These are phyloP conservation scores for Agrypnus murinus DNA, from an alignment of 2,888 invertebrate genomes.

Conservation along the genomic window DNA sequence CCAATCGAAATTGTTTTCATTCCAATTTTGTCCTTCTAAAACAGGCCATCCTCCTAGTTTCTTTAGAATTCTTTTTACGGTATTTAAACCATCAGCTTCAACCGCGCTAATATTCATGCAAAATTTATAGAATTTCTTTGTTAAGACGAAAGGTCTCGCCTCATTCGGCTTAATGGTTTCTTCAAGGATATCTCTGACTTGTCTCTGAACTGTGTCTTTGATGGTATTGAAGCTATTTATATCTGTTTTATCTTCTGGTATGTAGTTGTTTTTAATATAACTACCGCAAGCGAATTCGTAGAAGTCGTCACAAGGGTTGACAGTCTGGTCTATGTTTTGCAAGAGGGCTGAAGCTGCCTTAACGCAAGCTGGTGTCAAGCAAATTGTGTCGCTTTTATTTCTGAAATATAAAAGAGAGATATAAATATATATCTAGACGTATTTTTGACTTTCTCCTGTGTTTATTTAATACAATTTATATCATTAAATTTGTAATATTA, in stretches of 20 bases:
- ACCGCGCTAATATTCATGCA: conserved; percentile 92
- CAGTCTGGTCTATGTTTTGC: conserved; percentile 79
- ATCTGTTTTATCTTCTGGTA: conserved; percentile 87
- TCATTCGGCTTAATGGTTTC: conserved; percentile 77
- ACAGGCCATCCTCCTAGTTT: conserved; percentile 95
- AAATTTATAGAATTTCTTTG: conserved; percentile 87
- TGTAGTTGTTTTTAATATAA: conserved; percentile 81
- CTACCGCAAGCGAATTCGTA: conserved; percentile 87
- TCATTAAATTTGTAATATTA: too few species aligned
- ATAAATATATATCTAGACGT: too few species aligned
- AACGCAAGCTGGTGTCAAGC: conserved; percentile 81
- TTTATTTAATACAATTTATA: too few species aligned
- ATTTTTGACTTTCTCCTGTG: too few species aligned
- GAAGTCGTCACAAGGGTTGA: conserved; percentile 88
- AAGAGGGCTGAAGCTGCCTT: conserved; percentile 85
- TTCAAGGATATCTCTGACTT: conserved; percentile 81
- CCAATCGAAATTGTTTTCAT: conserved; percentile 84
- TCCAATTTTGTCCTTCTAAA: conserved; percentile 84
- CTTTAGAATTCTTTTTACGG: conserved; percentile 81
- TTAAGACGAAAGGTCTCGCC: conserved; percentile 82
- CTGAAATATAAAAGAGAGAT: too few species aligned
- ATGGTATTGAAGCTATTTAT: conserved; percentile 85
- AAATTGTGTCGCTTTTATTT: neutral
- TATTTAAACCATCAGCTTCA: conserved; percentile 83
- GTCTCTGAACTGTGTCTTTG: conserved; percentile 82